A percentile compares a stretch with the other conserved stretches of the same genome.
phyloP scores from a whole-genome alignment of 2,113 vertebrate genomes.

The Brachypteracias leptosomus region DNA sequence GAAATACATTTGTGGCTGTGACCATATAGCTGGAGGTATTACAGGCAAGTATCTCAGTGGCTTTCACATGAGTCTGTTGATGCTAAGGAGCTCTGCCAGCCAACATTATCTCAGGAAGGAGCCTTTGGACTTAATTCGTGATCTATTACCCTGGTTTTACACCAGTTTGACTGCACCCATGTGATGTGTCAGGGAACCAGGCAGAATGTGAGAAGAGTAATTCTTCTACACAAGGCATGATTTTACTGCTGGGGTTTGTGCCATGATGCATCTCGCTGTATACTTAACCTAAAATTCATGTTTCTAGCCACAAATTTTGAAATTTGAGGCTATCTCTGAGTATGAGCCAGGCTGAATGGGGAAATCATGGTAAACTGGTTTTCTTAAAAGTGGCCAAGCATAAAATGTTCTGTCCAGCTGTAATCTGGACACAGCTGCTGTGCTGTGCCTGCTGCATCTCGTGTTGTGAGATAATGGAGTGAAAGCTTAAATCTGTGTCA shows the following conservation, averaged over 20 bases:
- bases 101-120: not conserved
- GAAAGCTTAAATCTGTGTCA: not conserved
- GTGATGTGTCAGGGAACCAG: not conserved
- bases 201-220: not conserved
- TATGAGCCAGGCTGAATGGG: not conserved
- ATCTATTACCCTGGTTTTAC: not conserved
- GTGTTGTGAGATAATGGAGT: not conserved
- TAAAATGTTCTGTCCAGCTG: not conserved
- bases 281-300: not conserved
- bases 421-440: not conserved
- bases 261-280: not conserved
- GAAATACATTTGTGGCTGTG: not conserved
- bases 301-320: not conserved
- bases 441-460: not conserved
- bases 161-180: not conserved
- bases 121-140: not conserved
- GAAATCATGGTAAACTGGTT: not conserved
- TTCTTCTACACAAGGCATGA: not conserved
- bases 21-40: not conserved
- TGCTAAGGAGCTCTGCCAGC: not conserved
- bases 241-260: not conserved
- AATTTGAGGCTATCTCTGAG: not conserved
- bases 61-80: fast-evolving
- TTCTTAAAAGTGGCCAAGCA: not conserved
- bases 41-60: not conserved